Evolutionary conservation across 2,113 vertebrate species (phyloP).

Genomic region (Lagenorhynchus albirostris): DNA sequence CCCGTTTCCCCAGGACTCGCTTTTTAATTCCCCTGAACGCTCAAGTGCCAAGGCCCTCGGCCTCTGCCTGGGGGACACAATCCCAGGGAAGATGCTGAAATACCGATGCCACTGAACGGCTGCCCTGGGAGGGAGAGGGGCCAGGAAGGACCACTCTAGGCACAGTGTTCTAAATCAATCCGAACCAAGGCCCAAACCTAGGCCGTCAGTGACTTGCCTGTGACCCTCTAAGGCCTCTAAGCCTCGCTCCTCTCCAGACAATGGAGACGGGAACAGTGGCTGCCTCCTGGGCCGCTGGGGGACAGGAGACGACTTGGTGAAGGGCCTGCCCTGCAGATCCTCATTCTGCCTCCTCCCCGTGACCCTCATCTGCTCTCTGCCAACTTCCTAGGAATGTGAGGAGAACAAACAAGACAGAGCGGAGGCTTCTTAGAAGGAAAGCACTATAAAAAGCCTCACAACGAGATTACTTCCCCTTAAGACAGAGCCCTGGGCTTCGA

Average conservation of each 20-base stretch:
- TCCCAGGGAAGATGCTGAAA: rapidly evolving
- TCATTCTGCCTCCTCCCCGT: neutral
- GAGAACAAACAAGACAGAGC: neutral
- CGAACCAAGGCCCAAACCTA: neutral
- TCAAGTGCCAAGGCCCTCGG: neutral
- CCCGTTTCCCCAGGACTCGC: neutral
- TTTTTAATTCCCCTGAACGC: no score
- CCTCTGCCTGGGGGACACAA: neutral
- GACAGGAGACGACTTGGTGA: no score
- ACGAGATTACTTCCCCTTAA: neutral
- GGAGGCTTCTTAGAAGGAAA: neutral
- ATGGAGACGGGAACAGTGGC: rapidly evolving
- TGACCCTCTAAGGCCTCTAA: neutral
- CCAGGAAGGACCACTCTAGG: neutral
- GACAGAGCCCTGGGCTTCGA: neutral
- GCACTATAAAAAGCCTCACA: neutral
- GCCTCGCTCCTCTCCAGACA: neutral
- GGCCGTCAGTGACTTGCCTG: neutral
- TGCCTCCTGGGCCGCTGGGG: neutral
- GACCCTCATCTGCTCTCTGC: neutral
- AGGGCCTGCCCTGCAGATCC: neutral
- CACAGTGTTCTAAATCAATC: neutral
- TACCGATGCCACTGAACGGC: rapidly evolving
- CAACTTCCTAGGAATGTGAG: neutral
- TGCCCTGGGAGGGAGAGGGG: rapidly evolving